These are phyloP conservation scores for Phengaris alcon DNA, from an alignment of 2,888 invertebrate genomes.

Conservation along the genomic window DNA sequence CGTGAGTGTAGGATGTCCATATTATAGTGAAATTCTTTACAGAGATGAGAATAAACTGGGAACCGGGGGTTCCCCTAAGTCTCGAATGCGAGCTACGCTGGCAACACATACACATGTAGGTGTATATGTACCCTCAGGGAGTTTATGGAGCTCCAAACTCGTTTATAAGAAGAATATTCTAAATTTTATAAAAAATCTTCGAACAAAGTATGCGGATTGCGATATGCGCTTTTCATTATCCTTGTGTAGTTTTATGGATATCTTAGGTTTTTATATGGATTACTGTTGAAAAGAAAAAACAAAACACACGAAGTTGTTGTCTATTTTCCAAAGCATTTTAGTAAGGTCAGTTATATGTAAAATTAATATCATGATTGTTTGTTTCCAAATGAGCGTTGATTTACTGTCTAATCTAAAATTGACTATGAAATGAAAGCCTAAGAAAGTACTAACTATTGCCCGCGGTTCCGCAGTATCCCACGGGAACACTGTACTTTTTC, in stretches of 20 bases:
- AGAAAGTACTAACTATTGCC: no score
- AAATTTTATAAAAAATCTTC: background rate
- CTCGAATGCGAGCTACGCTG: background rate
- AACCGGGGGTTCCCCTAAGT: background rate
- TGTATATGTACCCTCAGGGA: background rate
- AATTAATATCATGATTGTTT: no score
- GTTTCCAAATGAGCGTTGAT: no score
- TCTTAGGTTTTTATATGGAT: no score
- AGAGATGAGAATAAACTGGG: background rate
- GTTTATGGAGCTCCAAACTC: background rate
- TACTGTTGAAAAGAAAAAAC: no score
- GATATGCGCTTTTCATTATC: background rate
- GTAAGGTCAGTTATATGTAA: no score
- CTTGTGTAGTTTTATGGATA: background rate
- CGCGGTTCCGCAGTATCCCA: no score
- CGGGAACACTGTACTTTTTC: no score
- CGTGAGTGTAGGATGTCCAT: background rate
- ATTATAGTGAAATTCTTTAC: background rate
- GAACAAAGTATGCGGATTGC: background rate
- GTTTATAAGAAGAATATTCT: background rate
- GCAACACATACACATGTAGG: background rate
- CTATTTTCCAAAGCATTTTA: no score
- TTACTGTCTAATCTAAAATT: no score
- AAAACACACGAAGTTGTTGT: no score
- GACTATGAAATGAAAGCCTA: no score